Percentiles rank a stretch among this genome's conserved stretches.
These are phyloP conservation scores for Zoanthus sociatus DNA, from an alignment of 92 coral and sea anemone genomes.

Conservation along the genomic window DNA sequence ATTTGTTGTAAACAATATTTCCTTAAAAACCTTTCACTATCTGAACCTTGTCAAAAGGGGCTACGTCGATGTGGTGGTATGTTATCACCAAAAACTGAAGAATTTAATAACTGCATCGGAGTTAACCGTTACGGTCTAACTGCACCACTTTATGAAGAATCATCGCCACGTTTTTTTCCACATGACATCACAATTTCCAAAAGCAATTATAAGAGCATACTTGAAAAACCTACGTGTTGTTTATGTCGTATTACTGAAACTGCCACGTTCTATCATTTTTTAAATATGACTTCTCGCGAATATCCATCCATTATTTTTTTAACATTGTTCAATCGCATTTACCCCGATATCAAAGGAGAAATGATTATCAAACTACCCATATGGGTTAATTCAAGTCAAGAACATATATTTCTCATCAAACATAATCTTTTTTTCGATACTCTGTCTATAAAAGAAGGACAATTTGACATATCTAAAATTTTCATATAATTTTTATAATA, in stretches of 20 bases:
- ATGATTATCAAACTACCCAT: not conserved
- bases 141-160: not conserved
- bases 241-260: not conserved
- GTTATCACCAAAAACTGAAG: not conserved
- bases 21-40: not conserved
- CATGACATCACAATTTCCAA: not conserved
- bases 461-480: not conserved
- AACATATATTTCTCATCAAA: not conserved
- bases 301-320: not conserved
- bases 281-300: not conserved
- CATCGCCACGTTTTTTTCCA: not conserved
- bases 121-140: not conserved
- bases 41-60: not conserved
- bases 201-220: not conserved
- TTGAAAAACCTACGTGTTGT: not conserved
- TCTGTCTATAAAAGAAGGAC: not conserved
- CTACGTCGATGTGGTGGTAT: not conserved
- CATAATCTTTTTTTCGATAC: not conserved
- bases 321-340: not conserved
- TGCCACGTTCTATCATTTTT: not conserved
- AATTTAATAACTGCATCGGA: not conserved
- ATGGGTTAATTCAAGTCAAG: not conserved
- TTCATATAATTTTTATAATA: too few relatives aligned
- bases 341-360: not conserved
- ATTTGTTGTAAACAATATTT: not conserved